A percentile compares a stretch with the other conserved stretches of the same genome.
phyloP scores from a whole-genome alignment of 2,888 invertebrate species.

The Microdon myrmicae region DNA sequence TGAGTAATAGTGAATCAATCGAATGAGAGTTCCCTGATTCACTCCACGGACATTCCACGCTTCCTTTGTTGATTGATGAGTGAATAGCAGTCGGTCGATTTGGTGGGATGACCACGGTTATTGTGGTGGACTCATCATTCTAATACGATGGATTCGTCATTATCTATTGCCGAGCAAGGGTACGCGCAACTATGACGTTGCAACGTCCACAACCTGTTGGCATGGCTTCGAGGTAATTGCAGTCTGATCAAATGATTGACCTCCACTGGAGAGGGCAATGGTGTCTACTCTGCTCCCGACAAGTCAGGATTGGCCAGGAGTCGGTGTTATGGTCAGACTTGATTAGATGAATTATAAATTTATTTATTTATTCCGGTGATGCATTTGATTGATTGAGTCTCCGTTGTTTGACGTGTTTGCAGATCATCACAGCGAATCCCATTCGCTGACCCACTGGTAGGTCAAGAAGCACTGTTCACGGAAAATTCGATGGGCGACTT shows the following conservation, averaged over 20 bases:
- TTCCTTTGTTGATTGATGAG: conserved; percentile 15
- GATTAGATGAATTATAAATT: conserved; percentile 37
- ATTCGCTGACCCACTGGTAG: conserved; percentile 39
- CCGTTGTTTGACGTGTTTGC: conserved; percentile 31
- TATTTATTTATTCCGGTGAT: conserved; percentile 27
- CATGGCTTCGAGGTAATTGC: too few relatives aligned
- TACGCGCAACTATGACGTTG: too few relatives aligned
- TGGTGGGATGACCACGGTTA: conserved; percentile 18
- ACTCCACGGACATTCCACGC: conserved; percentile 7
- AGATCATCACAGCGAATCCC: conserved; percentile 31
- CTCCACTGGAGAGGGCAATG: too few relatives aligned
- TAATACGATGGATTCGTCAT: too few relatives aligned
- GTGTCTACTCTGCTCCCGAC: too few relatives aligned
- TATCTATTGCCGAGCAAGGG: too few relatives aligned
- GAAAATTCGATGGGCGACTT: conserved; percentile 41
- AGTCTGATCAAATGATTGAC: too few relatives aligned
- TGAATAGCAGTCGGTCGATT: conserved; percentile 5
- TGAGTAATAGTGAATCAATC: conserved; percentile 35
- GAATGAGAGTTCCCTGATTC: conserved; percentile 40
- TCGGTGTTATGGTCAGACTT: too few relatives aligned
- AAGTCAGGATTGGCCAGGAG: too few relatives aligned
- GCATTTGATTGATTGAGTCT: conserved; percentile 14
- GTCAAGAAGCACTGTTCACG: conserved; percentile 34
- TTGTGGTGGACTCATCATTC: background rate
- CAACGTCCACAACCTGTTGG: too few relatives aligned